phyloP scores from a whole-genome alignment of 2,888 invertebrate genomes.

The Chymomyza amoena region DNA sequence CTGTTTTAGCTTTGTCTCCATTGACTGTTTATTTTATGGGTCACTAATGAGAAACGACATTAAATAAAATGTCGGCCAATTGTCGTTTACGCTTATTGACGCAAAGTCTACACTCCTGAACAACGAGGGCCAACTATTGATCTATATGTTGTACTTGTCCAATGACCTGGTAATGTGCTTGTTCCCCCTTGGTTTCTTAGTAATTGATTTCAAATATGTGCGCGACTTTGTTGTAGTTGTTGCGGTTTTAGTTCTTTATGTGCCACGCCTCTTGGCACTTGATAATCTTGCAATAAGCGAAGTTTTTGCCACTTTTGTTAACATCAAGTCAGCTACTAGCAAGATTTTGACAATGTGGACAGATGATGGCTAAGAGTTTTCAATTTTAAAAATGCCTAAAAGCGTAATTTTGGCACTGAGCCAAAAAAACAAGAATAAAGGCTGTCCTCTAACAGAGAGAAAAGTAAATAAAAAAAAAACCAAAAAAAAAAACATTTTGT shows the following conservation, averaged over 20 bases:
- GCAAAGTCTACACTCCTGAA: background rate
- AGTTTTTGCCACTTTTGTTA: slow-evolving; percentile 10
- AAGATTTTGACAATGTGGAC: slow-evolving; percentile 1
- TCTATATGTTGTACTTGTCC: slow-evolving; percentile 23
- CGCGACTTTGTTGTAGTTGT: slow-evolving; percentile 26
- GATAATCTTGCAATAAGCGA: slow-evolving; percentile 52
- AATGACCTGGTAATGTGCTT: slow-evolving; percentile 4
- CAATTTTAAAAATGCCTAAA: slow-evolving; percentile 67
- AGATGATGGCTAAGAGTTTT: slow-evolving; percentile 54
- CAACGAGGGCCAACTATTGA: slow-evolving; percentile 37
- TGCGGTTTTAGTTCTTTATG: no score
- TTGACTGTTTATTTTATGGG: slow-evolving; percentile 11
- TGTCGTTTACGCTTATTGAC: slow-evolving; percentile 2
- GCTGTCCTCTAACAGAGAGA: slow-evolving; percentile 46
- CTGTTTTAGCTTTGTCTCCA: background rate
- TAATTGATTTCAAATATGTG: slow-evolving; percentile 57
- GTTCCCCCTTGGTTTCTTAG: slow-evolving; percentile 16
- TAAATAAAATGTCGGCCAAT: slow-evolving; percentile 37
- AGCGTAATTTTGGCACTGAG: slow-evolving; percentile 64
- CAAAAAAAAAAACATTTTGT: no score
- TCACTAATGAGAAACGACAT: no score
- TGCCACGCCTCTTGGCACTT: slow-evolving; percentile 36
- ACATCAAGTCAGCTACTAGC: background rate
- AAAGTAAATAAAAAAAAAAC: slow-evolving; percentile 37
- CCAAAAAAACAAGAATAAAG: slow-evolving; percentile 50